Base-by-base conservation (phyloP, 2,888 invertebrate genomes). In the Hyppa rectilinea region DNA sequence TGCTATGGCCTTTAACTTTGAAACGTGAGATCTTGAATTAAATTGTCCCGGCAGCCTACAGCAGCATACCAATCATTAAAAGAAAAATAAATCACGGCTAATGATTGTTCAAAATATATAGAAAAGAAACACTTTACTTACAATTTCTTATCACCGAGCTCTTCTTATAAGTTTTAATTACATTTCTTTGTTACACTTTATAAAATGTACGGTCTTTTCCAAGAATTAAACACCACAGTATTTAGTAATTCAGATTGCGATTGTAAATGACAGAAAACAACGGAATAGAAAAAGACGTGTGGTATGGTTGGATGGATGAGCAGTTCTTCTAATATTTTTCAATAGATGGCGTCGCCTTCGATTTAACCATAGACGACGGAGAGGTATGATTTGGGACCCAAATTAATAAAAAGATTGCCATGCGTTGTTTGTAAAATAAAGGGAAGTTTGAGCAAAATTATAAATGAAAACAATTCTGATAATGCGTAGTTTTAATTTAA, bases 221-320 rank as follows among this genome's bases (percentile, higher is more conserved):
- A 83, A 71, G 75, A 88, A 87, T 86, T 88, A 87, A 85, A 87
- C 83, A 86, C 80, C 83, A 85, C 85, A 79, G 82, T 88, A 87
- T 67, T 81, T 88, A 90, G 87, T 87, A 89, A 84, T 90, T 87
- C 85, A 87, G 89, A 90, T 91, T 91, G 90, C 91, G 90, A 92
- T 90, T 91, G 87, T 89, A 79, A 87, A 88, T 92, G 92, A 93
- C 93, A 93, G 93, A 94, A 93, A 94, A 93, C 93, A 95, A 91
- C 91, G 88, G 90, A 92, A 90, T 91, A 89, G 88, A 92, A 93
- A 93, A 93, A 93, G 93, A 95, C 93, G 94, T 94, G 91, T 88
- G 88, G 84, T 87, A 85, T 84, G 87, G 88, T 87, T 86, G 89
- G 89, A 90, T 90, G 89, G 89, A 89, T 88, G 88, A 87, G 84